Percentiles rank a stretch among this genome's conserved stretches.
Conservation (phyloP, 2,888 invertebrate genomes). For the Schizaphis graminum region DNA sequence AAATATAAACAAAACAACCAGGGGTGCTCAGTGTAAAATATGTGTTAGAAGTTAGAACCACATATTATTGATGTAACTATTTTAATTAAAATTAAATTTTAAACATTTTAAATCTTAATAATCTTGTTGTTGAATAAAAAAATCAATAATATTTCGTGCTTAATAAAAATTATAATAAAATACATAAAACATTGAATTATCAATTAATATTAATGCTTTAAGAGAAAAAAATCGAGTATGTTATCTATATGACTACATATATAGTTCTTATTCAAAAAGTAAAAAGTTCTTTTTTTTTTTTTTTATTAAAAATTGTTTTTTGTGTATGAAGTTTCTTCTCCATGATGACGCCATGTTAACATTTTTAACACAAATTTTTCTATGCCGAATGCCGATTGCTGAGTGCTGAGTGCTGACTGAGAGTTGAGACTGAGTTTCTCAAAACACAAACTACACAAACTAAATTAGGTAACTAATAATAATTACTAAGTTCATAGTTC, state of each 20-base stretch:
- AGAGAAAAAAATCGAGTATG: neutral
- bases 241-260: too few species aligned
- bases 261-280: neutral
- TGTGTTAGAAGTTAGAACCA: neutral
- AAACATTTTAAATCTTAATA: neutral
- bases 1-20: slow-evolving; percentile 52
- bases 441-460: neutral
- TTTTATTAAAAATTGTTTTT: neutral
- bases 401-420: too few species aligned
- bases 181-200: neutral
- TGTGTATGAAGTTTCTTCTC: slow-evolving; percentile 10
- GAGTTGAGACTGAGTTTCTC: neutral
- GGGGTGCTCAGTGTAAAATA: slow-evolving; percentile 36
- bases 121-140: neutral
- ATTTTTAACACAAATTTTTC: slow-evolving; percentile 13
- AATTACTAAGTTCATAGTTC: neutral
- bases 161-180: neutral
- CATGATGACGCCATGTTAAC: slow-evolving; percentile 62
- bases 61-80: neutral
- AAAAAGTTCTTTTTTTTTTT: neutral
- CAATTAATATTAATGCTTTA: neutral
- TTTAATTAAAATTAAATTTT: neutral
- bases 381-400: neutral
- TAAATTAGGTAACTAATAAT: neutral
- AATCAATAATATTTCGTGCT: neutral